Evolutionary conservation across 2,888 invertebrate genomes (phyloP).

Genomic region (Drosophila tanythrix): DNA sequence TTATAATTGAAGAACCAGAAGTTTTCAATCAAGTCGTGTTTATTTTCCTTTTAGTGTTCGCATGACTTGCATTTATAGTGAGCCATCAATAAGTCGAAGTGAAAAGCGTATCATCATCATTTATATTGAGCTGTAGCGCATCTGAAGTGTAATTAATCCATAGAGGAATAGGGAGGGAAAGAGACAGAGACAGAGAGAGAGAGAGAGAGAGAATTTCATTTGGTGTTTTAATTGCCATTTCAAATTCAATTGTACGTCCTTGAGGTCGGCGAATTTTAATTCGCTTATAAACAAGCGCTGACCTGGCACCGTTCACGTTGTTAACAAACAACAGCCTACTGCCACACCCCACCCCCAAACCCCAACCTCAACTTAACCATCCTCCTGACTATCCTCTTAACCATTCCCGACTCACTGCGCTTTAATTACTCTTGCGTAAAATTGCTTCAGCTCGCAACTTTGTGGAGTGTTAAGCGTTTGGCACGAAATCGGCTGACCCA

Average conservation of each 20-base stretch:
- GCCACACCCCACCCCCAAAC: background rate
- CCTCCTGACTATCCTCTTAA: background rate
- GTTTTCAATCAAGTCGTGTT: background rate
- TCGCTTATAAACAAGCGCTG: slow-evolving; percentile 54
- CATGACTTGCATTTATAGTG: background rate
- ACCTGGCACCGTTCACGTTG: slow-evolving; percentile 58
- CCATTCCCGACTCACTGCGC: slow-evolving; percentile 41
- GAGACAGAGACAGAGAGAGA: background rate
- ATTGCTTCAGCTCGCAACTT: slow-evolving; percentile 80
- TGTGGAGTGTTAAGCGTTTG: slow-evolving; percentile 80
- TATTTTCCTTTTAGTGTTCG: background rate
- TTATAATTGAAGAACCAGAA: background rate
- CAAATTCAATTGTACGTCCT: slow-evolving; percentile 61
- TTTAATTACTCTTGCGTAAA: slow-evolving; percentile 82
- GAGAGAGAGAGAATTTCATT: slow-evolving; percentile 32
- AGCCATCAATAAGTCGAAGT: slow-evolving; percentile 41
- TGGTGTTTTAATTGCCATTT: slow-evolving; percentile 52
- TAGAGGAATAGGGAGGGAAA: background rate
- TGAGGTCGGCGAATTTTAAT: slow-evolving; percentile 49
- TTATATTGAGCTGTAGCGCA: slow-evolving; percentile 36
- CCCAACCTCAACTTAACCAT: background rate
- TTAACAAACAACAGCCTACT: slow-evolving; percentile 26
- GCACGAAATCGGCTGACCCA: slow-evolving; percentile 66
- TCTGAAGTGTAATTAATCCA: slow-evolving; percentile 26
- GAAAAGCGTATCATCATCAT: slow-evolving; percentile 45